phyloP scores from a whole-genome alignment of 2,113 vertebrate genomes.

The Lamprotornis superbus region DNA sequence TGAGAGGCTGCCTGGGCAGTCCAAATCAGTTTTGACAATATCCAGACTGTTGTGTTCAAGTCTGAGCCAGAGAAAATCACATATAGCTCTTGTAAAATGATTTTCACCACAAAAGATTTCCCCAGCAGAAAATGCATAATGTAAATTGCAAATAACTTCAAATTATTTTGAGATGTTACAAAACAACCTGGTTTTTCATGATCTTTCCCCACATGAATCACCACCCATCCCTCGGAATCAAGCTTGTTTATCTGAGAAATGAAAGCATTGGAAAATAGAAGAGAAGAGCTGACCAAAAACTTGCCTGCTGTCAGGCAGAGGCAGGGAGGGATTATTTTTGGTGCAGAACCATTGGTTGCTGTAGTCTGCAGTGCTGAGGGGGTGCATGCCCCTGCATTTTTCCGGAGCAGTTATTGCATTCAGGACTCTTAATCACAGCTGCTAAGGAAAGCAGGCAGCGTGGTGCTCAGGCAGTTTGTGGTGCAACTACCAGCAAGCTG shows the following conservation, averaged over 20 bases:
- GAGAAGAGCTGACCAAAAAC: neutral
- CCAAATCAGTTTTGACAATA: neutral
- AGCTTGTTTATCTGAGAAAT: neutral
- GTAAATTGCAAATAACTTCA: neutral
- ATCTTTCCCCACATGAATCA: neutral
- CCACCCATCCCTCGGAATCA: neutral
- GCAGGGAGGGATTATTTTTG: neutral
- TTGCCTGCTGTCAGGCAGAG: neutral
- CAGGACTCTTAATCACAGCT: neutral
- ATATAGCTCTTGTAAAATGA: neutral
- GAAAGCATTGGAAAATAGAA: neutral
- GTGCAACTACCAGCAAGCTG: neutral
- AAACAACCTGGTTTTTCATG: neutral
- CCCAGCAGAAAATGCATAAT: neutral
- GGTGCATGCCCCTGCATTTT: neutral
- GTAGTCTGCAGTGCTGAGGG: neutral
- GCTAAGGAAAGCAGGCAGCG: neutral
- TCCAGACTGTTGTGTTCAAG: neutral
- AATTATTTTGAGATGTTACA: neutral
- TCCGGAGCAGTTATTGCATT: neutral
- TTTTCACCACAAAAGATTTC: neutral
- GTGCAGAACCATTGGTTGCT: neutral
- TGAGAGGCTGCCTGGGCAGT: neutral
- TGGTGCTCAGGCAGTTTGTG: neutral
- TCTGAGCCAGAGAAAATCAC: neutral